These are phyloP conservation scores for Erannis defoliaria DNA, from an alignment of 2,888 invertebrate species.

Conservation along the genomic window DNA sequence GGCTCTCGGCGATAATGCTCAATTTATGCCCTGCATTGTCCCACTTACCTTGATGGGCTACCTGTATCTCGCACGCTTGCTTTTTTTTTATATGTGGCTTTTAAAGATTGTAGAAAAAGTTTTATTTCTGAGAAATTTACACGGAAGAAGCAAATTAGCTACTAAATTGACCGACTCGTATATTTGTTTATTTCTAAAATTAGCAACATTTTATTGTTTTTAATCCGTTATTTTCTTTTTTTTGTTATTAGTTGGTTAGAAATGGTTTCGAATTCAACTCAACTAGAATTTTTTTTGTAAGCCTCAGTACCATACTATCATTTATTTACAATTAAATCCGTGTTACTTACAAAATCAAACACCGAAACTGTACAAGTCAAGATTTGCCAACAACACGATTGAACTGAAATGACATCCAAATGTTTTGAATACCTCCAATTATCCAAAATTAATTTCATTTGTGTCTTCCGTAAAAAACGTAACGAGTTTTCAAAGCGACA, in stretches of 20 bases:
- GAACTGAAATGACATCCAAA: conserved; percentile 44
- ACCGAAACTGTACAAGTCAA: neutral
- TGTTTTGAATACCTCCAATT: conserved; percentile 67
- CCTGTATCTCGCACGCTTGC: conserved; percentile 23
- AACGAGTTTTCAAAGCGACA: conserved; percentile 76
- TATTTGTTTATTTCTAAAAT: too few relatives aligned
- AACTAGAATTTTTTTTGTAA: too few relatives aligned
- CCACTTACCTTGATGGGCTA: conserved; percentile 51
- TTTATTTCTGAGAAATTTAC: too few relatives aligned
- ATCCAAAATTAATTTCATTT: conserved; percentile 75
- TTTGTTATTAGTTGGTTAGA: too few relatives aligned
- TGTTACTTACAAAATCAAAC: neutral
- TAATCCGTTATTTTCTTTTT: too few relatives aligned
- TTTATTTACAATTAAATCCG: neutral
- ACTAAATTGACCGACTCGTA: too few relatives aligned
- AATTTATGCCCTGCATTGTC: conserved; percentile 73
- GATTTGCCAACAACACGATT: conserved; percentile 10
- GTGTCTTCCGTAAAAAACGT: conserved; percentile 73
- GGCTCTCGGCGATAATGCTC: conserved; percentile 69
- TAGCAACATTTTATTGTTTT: too few relatives aligned
- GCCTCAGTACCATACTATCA: too few relatives aligned
- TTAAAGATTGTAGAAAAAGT: neutral
- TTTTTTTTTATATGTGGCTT: neutral
- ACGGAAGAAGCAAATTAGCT: too few relatives aligned
- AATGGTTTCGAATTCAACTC: too few relatives aligned